phyloP scores from a whole-genome alignment of 2,797 vertebrate species.

The Vultur gryphus region DNA sequence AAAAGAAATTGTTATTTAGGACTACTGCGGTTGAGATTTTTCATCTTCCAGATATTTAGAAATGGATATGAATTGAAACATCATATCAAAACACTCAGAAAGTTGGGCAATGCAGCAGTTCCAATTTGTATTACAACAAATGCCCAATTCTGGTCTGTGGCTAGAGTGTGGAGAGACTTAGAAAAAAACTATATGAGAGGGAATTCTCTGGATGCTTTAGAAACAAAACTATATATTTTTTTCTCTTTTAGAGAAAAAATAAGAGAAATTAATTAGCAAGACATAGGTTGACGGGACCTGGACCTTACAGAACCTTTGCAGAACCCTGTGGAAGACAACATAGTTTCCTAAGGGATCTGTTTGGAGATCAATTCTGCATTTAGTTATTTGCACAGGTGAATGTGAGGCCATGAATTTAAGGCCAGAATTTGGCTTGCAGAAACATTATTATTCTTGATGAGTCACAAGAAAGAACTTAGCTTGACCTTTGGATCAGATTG shows the following conservation, averaged over 20 bases:
- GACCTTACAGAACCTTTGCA: neutral
- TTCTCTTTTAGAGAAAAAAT: neutral
- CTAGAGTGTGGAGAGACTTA: neutral
- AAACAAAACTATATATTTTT: neutral
- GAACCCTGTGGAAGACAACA: neutral
- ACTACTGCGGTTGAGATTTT: neutral
- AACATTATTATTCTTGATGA: neutral
- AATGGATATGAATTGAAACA: neutral
- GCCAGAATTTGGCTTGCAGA: neutral
- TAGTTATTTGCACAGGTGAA: constrained; percentile 22
- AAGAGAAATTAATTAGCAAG: neutral
- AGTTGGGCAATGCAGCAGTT: neutral
- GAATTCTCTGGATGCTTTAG: neutral
- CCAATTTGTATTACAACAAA: neutral
- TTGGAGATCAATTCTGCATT: neutral
- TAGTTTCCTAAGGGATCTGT: neutral
- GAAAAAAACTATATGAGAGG: neutral
- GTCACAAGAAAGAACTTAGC: neutral
- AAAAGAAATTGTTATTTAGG: neutral
- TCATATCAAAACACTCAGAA: neutral
- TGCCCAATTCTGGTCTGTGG: neutral
- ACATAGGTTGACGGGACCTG: neutral
- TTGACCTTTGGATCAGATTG: neutral
- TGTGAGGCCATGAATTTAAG: neutral
- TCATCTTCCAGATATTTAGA: neutral